Conservation (phyloP, 2,888 invertebrate genomes). For the Esperia sulphurella region DNA sequence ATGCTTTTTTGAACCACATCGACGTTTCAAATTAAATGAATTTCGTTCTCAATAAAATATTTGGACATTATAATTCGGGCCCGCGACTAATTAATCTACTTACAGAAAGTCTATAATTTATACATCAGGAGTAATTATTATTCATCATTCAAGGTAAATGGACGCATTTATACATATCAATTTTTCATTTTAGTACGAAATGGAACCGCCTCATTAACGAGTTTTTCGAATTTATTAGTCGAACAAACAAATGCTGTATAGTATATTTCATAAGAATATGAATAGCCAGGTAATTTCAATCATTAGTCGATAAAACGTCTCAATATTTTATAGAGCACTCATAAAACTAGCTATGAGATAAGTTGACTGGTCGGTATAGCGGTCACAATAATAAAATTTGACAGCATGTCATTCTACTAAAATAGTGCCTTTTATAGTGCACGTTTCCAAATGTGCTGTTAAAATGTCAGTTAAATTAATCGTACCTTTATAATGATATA, state of each 20-base stretch:
- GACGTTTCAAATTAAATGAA: conserved; percentile 5
- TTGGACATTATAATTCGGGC: conserved; percentile 41
- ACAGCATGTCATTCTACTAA: conserved; percentile 58
- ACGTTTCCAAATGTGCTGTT: conserved; percentile 31
- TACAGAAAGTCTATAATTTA: conserved; percentile 63
- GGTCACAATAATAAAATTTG: conserved; percentile 60
- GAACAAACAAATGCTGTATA: conserved; percentile 48
- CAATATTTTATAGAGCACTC: conserved; percentile 68
- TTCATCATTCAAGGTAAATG: conserved; percentile 71
- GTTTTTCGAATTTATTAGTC: conserved; percentile 55
- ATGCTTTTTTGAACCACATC: too few relatives aligned
- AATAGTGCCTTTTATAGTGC: conserved; percentile 38
- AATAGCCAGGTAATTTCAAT: conserved; percentile 58
- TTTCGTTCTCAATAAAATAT: conserved; percentile 46
- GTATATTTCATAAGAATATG: conserved; percentile 67
- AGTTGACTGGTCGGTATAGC: conserved; percentile 33
- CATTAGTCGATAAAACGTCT: conserved; percentile 62
- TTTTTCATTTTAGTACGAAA: conserved; percentile 62
- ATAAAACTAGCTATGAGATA: conserved; percentile 58
- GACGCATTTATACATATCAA: conserved; percentile 59
- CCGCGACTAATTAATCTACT: conserved; percentile 56
- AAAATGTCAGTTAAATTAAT: conserved; percentile 12
- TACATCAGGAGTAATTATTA: conserved; percentile 56
- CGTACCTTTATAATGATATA: conserved; percentile 3
- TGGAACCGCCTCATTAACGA: conserved; percentile 57